Evolutionary conservation across 2,797 vertebrate species (phyloP).

Genomic region (Paguma larvata): DNA sequence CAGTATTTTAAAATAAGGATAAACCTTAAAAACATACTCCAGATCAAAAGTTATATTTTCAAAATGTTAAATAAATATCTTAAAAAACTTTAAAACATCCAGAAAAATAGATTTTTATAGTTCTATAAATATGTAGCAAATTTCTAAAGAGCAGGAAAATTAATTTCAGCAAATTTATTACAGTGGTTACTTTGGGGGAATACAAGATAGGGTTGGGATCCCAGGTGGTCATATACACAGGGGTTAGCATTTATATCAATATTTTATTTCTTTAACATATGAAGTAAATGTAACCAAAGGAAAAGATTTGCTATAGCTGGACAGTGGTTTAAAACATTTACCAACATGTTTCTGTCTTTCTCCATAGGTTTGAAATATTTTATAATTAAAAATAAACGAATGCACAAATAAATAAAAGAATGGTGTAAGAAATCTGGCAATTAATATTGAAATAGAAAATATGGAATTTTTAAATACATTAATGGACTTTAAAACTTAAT

Average conservation of each 20-base stretch:
- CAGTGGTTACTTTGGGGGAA: neutral
- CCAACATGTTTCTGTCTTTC: neutral
- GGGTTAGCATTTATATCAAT: neutral
- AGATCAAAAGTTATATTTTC: neutral
- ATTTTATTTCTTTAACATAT: neutral
- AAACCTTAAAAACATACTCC: neutral
- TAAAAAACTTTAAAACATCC: neutral
- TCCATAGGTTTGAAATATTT: neutral
- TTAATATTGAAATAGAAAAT: neutral
- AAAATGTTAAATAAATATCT: conserved; percentile 5
- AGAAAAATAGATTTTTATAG: neutral
- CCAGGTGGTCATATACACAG: neutral
- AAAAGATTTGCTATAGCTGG: neutral
- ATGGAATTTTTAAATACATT: neutral
- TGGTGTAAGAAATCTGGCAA: neutral
- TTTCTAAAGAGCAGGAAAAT: neutral
- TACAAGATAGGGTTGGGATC: neutral
- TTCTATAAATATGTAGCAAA: neutral
- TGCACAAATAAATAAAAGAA: neutral
- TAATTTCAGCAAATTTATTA: neutral
- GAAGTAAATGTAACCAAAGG: neutral
- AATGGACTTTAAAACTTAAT: neutral
- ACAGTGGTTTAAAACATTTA: neutral
- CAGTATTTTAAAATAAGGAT: neutral
- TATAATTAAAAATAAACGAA: conserved; percentile 15